A percentile compares a stretch with the other conserved stretches of the same genome.
Conservation (phyloP, 2,113 vertebrate species). For the Peromyscus californicus region DNA sequence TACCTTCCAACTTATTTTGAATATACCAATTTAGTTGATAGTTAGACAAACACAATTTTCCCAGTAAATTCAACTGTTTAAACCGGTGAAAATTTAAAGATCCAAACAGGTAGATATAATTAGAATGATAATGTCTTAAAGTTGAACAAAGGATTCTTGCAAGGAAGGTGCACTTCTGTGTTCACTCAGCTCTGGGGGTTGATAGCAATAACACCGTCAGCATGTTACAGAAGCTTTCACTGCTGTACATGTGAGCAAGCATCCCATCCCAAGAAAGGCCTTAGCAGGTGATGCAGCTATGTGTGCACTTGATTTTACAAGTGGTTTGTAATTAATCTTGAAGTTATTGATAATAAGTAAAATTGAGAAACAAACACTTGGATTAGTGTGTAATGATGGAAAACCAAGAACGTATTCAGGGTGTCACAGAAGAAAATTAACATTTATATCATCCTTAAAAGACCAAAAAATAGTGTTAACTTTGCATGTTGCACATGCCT, state of each 20-base stretch:
- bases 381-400: neutral
- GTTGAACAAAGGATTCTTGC: neutral
- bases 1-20: neutral
- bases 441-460: neutral
- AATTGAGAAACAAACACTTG: neutral
- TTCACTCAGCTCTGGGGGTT: neutral
- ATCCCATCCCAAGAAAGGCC: neutral
- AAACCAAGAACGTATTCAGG: neutral
- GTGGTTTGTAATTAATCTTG: conserved; percentile 7
- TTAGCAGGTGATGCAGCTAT: neutral
- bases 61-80: neutral
- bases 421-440: neutral
- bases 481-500: neutral
- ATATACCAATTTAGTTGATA: neutral
- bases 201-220: neutral
- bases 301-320: neutral
- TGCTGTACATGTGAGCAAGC: neutral
- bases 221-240: neutral
- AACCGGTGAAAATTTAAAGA: neutral
- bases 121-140: neutral
- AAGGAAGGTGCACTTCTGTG: neutral
- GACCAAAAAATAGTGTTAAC: neutral
- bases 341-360: neutral
- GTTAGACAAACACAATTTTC: neutral
- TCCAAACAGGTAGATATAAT: neutral